These are phyloP conservation scores for Arion vulgaris DNA, from an alignment of 1,140 invertebrate genomes.

Conservation along the genomic window DNA sequence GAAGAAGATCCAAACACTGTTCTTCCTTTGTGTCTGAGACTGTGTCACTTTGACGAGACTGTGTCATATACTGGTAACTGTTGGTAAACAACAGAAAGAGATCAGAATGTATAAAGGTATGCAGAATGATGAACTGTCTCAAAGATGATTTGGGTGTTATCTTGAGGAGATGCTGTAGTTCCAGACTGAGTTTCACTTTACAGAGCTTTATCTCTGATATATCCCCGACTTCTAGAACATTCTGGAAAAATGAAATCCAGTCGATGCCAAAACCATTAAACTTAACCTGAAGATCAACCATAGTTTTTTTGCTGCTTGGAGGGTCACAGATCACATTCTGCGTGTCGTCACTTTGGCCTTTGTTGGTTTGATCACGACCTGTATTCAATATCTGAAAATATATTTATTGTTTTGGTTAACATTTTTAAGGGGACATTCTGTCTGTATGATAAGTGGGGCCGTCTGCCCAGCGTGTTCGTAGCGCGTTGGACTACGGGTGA, in stretches of 20 bases:
- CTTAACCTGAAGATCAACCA: slow-evolving; percentile 37
- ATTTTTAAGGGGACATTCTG: background rate
- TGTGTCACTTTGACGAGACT: background rate
- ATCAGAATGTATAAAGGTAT: slow-evolving; percentile 48
- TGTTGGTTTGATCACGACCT: background rate
- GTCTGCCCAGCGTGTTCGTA: too few species aligned
- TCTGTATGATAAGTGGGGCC: too few species aligned
- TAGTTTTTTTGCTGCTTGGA: slow-evolving; percentile 2
- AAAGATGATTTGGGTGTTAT: slow-evolving; percentile 44
- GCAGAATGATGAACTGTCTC: slow-evolving; percentile 47
- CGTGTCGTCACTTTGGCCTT: background rate
- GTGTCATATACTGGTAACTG: background rate
- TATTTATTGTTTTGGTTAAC: too few species aligned
- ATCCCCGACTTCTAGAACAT: slow-evolving; percentile 36
- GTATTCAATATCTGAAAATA: slow-evolving; percentile 21
- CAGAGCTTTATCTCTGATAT: slow-evolving; percentile 42
- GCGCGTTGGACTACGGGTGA: too few species aligned
- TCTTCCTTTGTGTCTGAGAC: slow-evolving; percentile 32
- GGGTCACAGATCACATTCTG: slow-evolving; percentile 1
- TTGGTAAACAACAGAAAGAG: slow-evolving; percentile 38
- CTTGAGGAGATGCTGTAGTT: slow-evolving; percentile 44
- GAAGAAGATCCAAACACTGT: slow-evolving; percentile 43
- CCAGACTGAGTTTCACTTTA: slow-evolving; percentile 36
- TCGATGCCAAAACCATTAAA: slow-evolving; percentile 44
- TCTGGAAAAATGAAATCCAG: slow-evolving; percentile 43